Base-by-base conservation (phyloP, 2,113 vertebrate species). In the Periophthalmodon schlosseri region DNA sequence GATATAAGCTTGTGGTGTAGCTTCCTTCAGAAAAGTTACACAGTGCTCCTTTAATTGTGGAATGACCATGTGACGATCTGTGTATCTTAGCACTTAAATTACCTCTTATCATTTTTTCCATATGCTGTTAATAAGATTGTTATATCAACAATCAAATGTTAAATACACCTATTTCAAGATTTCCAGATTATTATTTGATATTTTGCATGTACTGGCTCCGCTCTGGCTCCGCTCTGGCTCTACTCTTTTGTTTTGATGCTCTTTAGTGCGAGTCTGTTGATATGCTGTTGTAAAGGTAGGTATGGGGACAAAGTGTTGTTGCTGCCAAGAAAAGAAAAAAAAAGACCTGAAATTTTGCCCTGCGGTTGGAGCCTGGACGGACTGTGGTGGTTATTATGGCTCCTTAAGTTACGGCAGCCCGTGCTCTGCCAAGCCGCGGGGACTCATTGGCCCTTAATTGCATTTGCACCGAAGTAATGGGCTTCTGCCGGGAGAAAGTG, bases 401-500 rank as follows among this genome's bases (percentile, higher is more conserved):
- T 88, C 73, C 79, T 87, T 86, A 86, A 89, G 76, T 86, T 85
- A 77, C 73, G 33, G 74, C 77, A 68, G 75, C 67, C 77, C 85
- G 79, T 75, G 68, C 78, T 77, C 68, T 79, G 76, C 72, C 71
- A 58, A 75, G 84, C 91, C 87, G 86, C 33, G 14, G 91, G 90
- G 91, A 93, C 82, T 86, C 84, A 84, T 92, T 85, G 70, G 57
- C 34, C 49, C 83, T 88, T 92, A 92, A 93, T 90, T 91, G 90
- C 88, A 91, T 90, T 93, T 92, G 81, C 91, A 91, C 86, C 88
- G 79, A 91, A 86, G 83, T 84, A 91, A 92, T 85, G 84, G 87
- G 74, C 73, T 89, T 87, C 78, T 76, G 73, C 64, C 78, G 66
- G 77, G 70, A 77, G 67, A 61, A 83, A 86, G 78, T 63, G 63